A percentile compares a stretch with the other conserved stretches of the same genome.
phyloP scores from a whole-genome alignment of 2,113 vertebrate genomes.

The Sterrhoptilus dennistouni region DNA sequence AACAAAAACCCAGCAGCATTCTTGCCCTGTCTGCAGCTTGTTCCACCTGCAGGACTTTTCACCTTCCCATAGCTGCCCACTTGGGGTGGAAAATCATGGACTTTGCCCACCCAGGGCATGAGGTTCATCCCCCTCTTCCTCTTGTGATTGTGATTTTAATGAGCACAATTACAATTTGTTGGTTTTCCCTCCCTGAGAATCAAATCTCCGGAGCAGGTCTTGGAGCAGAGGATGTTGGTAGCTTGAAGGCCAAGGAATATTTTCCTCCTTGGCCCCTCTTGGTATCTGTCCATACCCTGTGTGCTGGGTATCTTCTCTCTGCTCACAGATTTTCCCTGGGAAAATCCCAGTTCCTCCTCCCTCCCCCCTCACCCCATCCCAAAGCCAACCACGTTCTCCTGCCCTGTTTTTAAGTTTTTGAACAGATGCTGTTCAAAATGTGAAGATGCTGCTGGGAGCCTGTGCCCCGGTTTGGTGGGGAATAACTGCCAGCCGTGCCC shows the following conservation, averaged over 20 bases:
- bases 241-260: background rate
- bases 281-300: rapidly evolving
- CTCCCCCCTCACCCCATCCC: rapidly evolving
- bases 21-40: rapidly evolving
- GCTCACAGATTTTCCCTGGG: background rate
- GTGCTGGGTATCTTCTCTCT: background rate
- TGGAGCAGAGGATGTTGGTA: background rate
- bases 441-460: background rate
- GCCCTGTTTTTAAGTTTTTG: background rate
- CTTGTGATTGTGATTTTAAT: background rate
- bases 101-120: background rate
- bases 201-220: background rate
- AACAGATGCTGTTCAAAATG: background rate
- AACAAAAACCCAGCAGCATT: background rate
- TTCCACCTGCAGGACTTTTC: background rate
- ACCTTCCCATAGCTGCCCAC: background rate
- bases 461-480: background rate
- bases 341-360: background rate
- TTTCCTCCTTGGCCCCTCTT: background rate
- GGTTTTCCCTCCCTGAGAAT: background rate
- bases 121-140: background rate
- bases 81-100: background rate
- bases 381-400: background rate
- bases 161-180: background rate
- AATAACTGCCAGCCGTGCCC: background rate